Evolutionary conservation across 2,797 vertebrate genomes (phyloP).

Genomic region (Chaetophractus vellerosus): DNA sequence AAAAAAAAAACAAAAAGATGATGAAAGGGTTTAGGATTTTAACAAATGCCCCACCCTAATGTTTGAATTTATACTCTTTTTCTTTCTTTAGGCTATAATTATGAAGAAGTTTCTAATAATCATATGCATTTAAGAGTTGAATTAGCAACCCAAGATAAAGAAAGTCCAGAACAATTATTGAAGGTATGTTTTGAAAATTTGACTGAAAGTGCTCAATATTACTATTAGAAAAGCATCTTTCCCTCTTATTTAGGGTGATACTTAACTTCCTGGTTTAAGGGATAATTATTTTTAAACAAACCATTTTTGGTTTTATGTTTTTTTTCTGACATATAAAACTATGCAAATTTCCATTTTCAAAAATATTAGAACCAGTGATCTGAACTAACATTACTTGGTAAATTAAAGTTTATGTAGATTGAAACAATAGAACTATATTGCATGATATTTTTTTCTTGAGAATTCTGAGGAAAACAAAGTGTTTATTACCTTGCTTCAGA

Average conservation of each 20-base stretch:
- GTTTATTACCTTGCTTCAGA: not conserved
- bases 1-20: not conserved
- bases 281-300: slow-evolving; percentile 48
- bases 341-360: not conserved
- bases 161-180: slow-evolving; percentile 87
- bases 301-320: not conserved
- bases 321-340: not conserved
- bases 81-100: slow-evolving; percentile 79
- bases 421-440: not conserved
- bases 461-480: not conserved
- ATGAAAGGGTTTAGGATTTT: slow-evolving; percentile 39
- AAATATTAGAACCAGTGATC: slow-evolving; percentile 20
- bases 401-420: slow-evolving; percentile 9
- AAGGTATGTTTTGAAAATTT: slow-evolving; percentile 88
- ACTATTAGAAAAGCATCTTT: not conserved
- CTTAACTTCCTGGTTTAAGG: slow-evolving; percentile 30
- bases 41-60: not conserved
- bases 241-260: not conserved
- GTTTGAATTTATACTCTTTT: slow-evolving; percentile 43
- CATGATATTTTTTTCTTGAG: not conserved
- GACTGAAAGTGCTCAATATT: not conserved
- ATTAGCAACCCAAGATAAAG: slow-evolving; percentile 83
- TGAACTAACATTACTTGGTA: not conserved
- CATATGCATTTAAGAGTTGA: slow-evolving; percentile 83
- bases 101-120: slow-evolving; percentile 77